Base-by-base conservation (phyloP, 2,797 vertebrate species). In the Hoplostethus mediterraneus region DNA sequence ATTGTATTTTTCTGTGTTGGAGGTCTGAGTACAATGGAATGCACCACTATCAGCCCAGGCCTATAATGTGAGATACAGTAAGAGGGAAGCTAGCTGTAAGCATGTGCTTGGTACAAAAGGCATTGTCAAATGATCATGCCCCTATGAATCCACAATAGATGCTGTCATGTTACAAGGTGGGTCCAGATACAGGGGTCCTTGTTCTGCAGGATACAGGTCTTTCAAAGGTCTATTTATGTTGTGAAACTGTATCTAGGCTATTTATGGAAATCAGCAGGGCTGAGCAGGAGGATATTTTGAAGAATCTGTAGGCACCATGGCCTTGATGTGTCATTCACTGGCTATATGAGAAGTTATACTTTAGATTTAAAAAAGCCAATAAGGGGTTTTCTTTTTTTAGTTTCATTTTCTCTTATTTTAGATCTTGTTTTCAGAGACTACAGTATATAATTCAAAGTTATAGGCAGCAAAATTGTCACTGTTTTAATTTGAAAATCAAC, bases 121-220 rank as follows among this genome's bases (percentile, higher is more conserved):
- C n/a, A n/a, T n/a, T n/a, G n/a, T n/a, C n/a, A n/a, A n/a, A n/a
- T n/a, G n/a, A n/a, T n/a, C n/a, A n/a, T n/a, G n/a, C n/a, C 45
- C 28, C 48, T 33, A 17, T 66, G 65, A 70, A 63, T 61, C 30
- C 10, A 42, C 42, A 44, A 31, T 72, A 63, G 69, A 73, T 75
- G 17, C 3, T 33, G 11, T 80, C 59, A 42, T 21, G 21, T 73
- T 70, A 74, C 82, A 45, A 72, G 63, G 57, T 77, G 65, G 63
- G 44, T 65, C 36, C 54, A 60, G 40, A 54, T 21, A n/a, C 30
- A 57, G 14, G 42, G n/a, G 59, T 79, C 67, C n/a, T n/a, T n/a
- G n/a, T n/a, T n/a, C n/a, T n/a, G n/a, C n/a, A n/a, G n/a, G n/a
- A 52, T 16, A 17, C 48, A 51, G 48, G n/a, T 11, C 13, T n/a